Evolutionary conservation across 2,113 vertebrate genomes (phyloP), one percentile per base, ranked within the genome.

Genomic region (Charadrius vociferus): DNA sequence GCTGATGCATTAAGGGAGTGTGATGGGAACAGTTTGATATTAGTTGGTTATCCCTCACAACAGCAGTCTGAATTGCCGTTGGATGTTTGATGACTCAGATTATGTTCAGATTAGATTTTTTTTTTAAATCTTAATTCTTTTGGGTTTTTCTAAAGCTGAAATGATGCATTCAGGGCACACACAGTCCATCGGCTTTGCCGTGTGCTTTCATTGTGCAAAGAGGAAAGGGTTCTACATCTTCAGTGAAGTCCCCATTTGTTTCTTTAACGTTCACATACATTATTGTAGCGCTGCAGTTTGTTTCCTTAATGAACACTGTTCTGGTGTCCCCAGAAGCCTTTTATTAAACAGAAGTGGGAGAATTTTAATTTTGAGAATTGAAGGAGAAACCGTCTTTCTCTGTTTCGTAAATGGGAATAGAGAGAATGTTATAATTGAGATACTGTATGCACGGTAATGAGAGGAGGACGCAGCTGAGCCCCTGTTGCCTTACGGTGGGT

Each of bases 171-270:
- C 61, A 59, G 93, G 94, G 93, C 71, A 61, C 72, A 61, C 72
- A 78, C 70, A 72, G 78, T 32, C 75, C 72, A 84, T 93, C 65
- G 52, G 68, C 93, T 95, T 78, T 75, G 90, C 63, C n/a, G 43
- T 19, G 19, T n/a, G 27, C 56, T 88, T 86, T 95, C 65, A 43
- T 82, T 92, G 95, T 81, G 45, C 47, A 14, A 26, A 71, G 89
- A 90, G 88, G 85, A 79, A 78, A 53, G 78, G 67, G 47, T 71
- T 96, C 82, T 89, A 72, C 86, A 66, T 96, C 95, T 94, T 36
- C 59, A 52, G 52, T 61, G 85, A 87, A 90, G 93, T 86, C 67
- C 62, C 45, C 96, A 59, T 95, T 97, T 88, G 80, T 97, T 97
- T 97, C 83, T 78, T 91, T 67, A 96, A 89, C 26, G 53, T 50